A percentile compares a stretch with the other conserved stretches of the same genome.
These are phyloP conservation scores for Empidonax traillii DNA, from an alignment of 2,113 vertebrate species.

Conservation along the genomic window DNA sequence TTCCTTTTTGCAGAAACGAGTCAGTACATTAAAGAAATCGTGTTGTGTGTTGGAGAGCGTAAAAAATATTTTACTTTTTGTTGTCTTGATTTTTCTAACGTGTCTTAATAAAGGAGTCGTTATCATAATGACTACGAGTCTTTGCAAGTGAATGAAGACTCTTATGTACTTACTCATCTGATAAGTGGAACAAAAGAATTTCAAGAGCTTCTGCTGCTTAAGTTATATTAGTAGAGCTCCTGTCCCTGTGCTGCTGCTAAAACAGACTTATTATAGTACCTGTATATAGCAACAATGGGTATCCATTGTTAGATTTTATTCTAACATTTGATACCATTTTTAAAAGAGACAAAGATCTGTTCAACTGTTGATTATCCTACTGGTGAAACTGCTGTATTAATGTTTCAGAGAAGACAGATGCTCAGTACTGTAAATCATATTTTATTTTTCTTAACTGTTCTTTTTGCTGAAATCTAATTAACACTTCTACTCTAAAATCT, in stretches of 20 bases:
- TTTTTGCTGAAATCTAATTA: neutral
- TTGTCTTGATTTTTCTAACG: neutral
- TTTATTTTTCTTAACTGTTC: neutral
- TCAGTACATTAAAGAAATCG: neutral
- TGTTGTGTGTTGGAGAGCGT: neutral
- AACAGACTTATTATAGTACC: neutral
- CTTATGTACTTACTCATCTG: neutral
- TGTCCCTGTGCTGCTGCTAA: neutral
- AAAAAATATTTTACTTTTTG: neutral
- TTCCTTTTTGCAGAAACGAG: neutral
- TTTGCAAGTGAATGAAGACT: neutral
- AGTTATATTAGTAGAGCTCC: neutral
- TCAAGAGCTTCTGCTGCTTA: neutral
- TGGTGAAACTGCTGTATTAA: neutral
- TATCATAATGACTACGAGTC: neutral
- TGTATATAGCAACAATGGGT: rapidly evolving
- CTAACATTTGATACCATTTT: neutral
- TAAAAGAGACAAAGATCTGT: neutral
- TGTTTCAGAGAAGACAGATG: neutral
- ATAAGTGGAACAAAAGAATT: neutral
- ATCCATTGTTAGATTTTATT: neutral
- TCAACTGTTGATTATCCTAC: neutral
- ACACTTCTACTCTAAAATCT: neutral
- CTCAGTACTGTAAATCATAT: neutral
- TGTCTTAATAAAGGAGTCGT: neutral